A percentile compares a stretch with the other conserved stretches of the same genome.
These are phyloP conservation scores for Phainopepla nitens DNA, from an alignment of 2,113 vertebrate genomes.

Conservation along the genomic window DNA sequence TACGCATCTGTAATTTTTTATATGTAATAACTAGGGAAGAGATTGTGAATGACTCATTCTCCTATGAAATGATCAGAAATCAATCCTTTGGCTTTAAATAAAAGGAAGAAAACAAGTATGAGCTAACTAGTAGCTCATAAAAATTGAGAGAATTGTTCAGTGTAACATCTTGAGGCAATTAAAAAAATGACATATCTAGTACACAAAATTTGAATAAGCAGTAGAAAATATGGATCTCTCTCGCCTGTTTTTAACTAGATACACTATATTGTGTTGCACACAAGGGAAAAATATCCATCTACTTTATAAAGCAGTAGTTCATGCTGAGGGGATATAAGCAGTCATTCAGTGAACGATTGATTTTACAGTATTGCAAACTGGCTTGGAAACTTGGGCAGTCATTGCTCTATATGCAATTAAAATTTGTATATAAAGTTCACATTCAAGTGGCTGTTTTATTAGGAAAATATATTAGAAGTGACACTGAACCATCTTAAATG, in stretches of 20 bases:
- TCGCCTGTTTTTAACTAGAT: conserved; percentile 42
- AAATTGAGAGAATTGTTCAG: not conserved
- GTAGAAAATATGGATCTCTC: conserved; percentile 51
- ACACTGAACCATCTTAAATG: not conserved
- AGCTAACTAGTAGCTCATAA: not conserved
- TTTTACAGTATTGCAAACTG: conserved; percentile 54
- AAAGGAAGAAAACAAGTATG: not conserved
- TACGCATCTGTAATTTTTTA: conserved; percentile 3
- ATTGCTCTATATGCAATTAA: not conserved
- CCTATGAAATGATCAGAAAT: conserved; percentile 13
- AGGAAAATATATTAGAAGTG: not conserved
- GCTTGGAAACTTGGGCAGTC: conserved; percentile 28
- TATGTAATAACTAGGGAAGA: not conserved
- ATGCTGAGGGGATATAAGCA: conserved; percentile 56
- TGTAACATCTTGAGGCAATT: not conserved
- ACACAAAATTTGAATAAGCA: conserved; percentile 36
- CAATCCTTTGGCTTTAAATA: conserved; percentile 27
- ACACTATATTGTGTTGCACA: conserved; percentile 18
- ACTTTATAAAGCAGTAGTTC: conserved; percentile 79
- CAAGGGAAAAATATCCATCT: conserved; percentile 61
- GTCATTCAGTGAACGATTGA: conserved; percentile 69
- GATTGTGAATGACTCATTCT: conserved; percentile 23
- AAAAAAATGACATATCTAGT: conserved; percentile 28
- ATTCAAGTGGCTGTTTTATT: conserved; percentile 17
- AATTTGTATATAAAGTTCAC: conserved; percentile 37